Evolutionary conservation across 2,797 vertebrate species (phyloP).

Genomic region (Gambelia wislizenii): DNA sequence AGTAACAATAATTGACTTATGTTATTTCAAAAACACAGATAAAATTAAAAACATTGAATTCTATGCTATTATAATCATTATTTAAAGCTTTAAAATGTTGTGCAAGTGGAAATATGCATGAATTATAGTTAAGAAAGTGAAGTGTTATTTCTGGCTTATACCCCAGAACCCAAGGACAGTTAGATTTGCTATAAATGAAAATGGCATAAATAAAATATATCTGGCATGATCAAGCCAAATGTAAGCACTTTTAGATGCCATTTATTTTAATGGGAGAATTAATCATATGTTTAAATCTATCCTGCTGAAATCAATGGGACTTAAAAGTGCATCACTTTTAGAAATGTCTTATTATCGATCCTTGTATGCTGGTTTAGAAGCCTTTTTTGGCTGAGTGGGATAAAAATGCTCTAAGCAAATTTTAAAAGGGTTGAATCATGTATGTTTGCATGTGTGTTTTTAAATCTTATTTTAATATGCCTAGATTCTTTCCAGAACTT

Average conservation of each 20-base stretch:
- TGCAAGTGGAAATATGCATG: neutral
- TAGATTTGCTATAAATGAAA: neutral
- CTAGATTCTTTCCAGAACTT: neutral
- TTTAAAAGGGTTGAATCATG: neutral
- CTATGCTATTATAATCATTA: neutral
- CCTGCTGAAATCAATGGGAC: neutral
- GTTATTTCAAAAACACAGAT: neutral
- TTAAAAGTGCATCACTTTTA: neutral
- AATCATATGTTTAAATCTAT: neutral
- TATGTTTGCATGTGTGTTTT: neutral
- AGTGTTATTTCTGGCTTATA: neutral
- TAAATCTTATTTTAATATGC: neutral
- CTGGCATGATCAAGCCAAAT: neutral
- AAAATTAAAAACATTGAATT: neutral
- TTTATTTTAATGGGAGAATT: neutral
- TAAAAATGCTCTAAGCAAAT: neutral
- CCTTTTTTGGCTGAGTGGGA: neutral
- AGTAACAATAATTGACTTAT: neutral
- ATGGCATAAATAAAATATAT: neutral
- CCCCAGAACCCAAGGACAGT: neutral
- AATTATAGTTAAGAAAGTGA: neutral
- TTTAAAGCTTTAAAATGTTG: neutral
- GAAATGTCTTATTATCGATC: neutral
- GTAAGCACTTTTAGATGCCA: neutral
- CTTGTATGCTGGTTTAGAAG: neutral